These are phyloP conservation scores for Tilapia sparmanii DNA, from an alignment of 2,113 vertebrate genomes.

Conservation along the genomic window DNA sequence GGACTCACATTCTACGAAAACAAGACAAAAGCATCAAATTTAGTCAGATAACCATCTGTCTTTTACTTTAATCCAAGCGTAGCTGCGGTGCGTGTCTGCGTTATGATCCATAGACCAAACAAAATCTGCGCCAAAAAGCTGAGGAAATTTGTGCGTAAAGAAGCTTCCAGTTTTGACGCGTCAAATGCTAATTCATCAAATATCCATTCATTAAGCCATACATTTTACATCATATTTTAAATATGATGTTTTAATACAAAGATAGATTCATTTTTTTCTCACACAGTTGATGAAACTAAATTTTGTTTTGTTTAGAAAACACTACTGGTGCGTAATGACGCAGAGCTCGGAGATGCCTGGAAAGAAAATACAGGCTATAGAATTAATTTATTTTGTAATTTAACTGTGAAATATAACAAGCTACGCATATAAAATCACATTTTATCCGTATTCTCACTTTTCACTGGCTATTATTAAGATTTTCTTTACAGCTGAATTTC, in stretches of 20 bases:
- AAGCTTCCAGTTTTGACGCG: neutral
- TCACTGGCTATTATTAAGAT: neutral
- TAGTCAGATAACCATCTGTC: conserved; percentile 68
- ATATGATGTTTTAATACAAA: neutral
- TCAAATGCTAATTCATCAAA: neutral
- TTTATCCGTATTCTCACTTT: neutral
- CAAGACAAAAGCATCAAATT: conserved; percentile 45
- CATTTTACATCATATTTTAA: neutral
- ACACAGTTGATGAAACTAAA: neutral
- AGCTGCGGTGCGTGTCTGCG: conserved; percentile 49
- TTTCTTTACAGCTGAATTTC: neutral
- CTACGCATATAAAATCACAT: neutral
- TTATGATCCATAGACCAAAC: conserved; percentile 24
- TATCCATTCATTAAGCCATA: neutral
- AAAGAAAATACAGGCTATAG: neutral
- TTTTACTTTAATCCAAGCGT: conserved; percentile 34
- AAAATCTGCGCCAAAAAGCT: conserved; percentile 9
- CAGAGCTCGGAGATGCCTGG: neutral
- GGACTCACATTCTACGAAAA: conserved; percentile 32
- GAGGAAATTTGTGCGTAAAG: conserved; percentile 27
- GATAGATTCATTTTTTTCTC: neutral
- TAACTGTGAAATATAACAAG: neutral
- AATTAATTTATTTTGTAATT: neutral
- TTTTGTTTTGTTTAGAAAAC: neutral
- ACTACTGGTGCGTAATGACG: conserved; percentile 28